phyloP scores from a whole-genome alignment of 2,888 invertebrate species.

The Caenorhabditis sp. region DNA sequence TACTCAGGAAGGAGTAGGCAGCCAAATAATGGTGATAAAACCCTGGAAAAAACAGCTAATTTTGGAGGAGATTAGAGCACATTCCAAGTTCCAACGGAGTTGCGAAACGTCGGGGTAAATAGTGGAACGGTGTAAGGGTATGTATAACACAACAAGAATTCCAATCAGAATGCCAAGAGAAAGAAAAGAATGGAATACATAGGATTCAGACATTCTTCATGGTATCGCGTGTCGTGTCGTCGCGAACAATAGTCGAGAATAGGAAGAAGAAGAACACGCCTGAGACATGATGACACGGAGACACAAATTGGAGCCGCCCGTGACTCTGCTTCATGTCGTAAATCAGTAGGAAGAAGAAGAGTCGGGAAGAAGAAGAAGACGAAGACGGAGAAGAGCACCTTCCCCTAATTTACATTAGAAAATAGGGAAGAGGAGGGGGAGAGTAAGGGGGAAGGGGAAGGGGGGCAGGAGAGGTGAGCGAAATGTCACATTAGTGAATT shows the following conservation, averaged over 20 bases:
- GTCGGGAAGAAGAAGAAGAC: background rate
- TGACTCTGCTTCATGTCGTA: constrained; percentile 5
- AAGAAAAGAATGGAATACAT: background rate
- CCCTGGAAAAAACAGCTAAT: too few relatives aligned
- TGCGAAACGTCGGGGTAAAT: too few relatives aligned
- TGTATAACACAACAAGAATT: too few relatives aligned
- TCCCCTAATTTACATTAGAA: constrained; percentile 64
- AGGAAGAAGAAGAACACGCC: constrained; percentile 17
- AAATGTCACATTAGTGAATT: constrained; percentile 24
- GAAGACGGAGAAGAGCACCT: constrained; percentile 4
- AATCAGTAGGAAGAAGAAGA: constrained; percentile 29
- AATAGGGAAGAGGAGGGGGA: constrained; percentile 35
- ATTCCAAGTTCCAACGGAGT: too few relatives aligned
- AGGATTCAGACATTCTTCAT: constrained; percentile 24
- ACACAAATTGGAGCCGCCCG: constrained; percentile 25
- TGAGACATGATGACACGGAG: constrained; percentile 17
- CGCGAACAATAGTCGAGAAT: constrained; percentile 61
- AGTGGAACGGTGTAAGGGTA: too few relatives aligned
- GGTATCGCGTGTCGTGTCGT: constrained; percentile 58
- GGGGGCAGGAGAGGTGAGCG: constrained; percentile 21
- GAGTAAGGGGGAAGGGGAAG: constrained; percentile 9
- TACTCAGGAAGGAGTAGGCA: too few relatives aligned
- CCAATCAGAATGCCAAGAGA: background rate
- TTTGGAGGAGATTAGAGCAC: too few relatives aligned
- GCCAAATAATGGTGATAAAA: too few relatives aligned